Base-by-base conservation (phyloP, 1,140 invertebrate species). In the Archegozetes longisetosus region DNA sequence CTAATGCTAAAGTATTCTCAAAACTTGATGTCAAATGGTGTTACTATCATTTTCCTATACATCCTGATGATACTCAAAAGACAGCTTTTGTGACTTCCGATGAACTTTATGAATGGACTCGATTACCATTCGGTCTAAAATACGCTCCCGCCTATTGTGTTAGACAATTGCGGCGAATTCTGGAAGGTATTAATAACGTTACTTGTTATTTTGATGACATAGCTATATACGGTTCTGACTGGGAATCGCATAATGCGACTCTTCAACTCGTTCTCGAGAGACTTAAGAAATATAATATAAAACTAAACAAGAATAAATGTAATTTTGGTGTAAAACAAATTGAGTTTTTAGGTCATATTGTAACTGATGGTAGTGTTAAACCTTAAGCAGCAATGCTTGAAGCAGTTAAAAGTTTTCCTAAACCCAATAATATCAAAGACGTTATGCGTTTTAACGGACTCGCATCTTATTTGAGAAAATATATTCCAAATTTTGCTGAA, bases 221-320 rank as follows among this genome's bases (percentile, higher is more conserved):
- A 20, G 52, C 61, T 17, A 57, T 67, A 6, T 20, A 20, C 27
- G 23, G 22, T 23, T 24, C n/a, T 14, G 20, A 55, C 2, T 0
- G 50, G 27, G 28, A 20, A 26, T 46, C 50, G 24, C 25, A 51
- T 25, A n/a, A 64, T 2, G 13, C 40, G 17, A 40, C 64, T 46
- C 24, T 64, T 4, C 26, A 57, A 24, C 24, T 4, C 2, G 56
- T 64, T 23, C 23, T 64, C 13, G 46, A 72, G 75, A 24, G 63
- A 66, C 6, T 58, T 79, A 2, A 61, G 70, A 24, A 60, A 58
- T 1, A 59, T 78, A 9, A 59, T 6, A 24, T 60, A 13, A 60
- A 12, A 25, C 23, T 60, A n/a, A n/a, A 25, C 60, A 60, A 29
- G 28, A 12, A 6, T 12, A 60, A 58, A n/a, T 58, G 58, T 24